Evolutionary conservation across 1,140 invertebrate species (phyloP).

Genomic region (Hypothenemus hampei): DNA sequence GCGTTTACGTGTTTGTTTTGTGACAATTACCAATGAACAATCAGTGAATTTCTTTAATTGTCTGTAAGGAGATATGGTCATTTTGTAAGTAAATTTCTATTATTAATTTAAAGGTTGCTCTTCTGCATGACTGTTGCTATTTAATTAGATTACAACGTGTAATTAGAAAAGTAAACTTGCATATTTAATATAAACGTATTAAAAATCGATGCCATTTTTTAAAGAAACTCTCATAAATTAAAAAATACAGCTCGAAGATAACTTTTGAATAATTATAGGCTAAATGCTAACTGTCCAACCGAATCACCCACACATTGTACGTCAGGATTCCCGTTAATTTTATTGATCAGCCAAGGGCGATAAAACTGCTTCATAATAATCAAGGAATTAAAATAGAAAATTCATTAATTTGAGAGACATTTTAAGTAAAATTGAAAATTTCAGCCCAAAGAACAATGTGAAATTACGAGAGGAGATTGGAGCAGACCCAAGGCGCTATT

Average conservation of each 20-base stretch:
- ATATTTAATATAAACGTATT: neutral
- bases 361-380: no score
- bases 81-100: slow-evolving; percentile 45
- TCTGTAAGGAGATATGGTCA: slow-evolving; percentile 42
- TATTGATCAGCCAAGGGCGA: slow-evolving; percentile 1
- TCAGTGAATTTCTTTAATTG: no score
- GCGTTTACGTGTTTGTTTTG: no score
- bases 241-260: slow-evolving; percentile 3
- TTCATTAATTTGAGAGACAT: neutral
- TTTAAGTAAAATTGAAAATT: neutral
- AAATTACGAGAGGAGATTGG: slow-evolving; percentile 15
- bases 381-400: neutral
- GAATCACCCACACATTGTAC: slow-evolving; percentile 13
- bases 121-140: slow-evolving; percentile 9
- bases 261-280: slow-evolving; percentile 7
- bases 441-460: neutral
- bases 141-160: neutral
- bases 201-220: neutral
- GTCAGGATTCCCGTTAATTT: slow-evolving; percentile 7
- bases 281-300: slow-evolving; percentile 9
- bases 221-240: neutral
- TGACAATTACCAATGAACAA: no score
- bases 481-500: slow-evolving; percentile 29
- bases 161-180: neutral
- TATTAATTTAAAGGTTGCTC: slow-evolving; percentile 6